Base-by-base conservation (phyloP, 1,140 invertebrate species). In the Drosophila triauraria region DNA sequence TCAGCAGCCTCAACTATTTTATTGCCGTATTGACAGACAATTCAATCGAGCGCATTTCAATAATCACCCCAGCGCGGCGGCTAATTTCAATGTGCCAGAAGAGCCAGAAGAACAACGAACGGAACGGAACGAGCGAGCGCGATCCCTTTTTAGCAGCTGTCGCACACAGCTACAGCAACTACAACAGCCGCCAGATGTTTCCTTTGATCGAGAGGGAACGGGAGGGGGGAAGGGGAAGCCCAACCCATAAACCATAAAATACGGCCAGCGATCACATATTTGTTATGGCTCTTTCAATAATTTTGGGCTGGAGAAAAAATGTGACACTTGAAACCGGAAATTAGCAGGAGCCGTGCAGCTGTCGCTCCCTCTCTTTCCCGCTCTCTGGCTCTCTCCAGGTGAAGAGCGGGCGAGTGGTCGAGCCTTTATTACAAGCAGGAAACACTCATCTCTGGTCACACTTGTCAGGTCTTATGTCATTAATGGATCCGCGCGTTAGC, bases 251-350 rank as follows among this genome's bases (percentile, higher is more conserved):
- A 80, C 83, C 57, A 88, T 87, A 83, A 82, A 82, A 83, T 51
- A 62, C 63, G 40, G 43, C 58, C 25, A 32, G 15, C 65, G 63
- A 59, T 65, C 53, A 68, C 58, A 71, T 80, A 72, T 87, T 70
- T 80, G 81, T 87, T 88, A 88, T 84, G 84, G 80, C 80, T 87
- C 85, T 80, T 88, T 88, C 81, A 79, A 83, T 84, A 78, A 87
- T 83, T 88, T 47, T 35, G 65, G 40, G 63, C 23, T 46, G 47
- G 20, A 71, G 44, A 76, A 78, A 80, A 85, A 68, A 77, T 76
- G 68, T 88, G 84, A 88, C 84, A 88, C 78, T 88, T 84, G 84
- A 88, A 88, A 88, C 84, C 84, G 84, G 84, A 88, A 88, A 88
- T 88, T 90, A 90, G 81, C 77, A 77, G 72, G 80, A 75, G 67